phyloP scores from a whole-genome alignment of 2,888 invertebrate species.

The Brachyptera risi region DNA sequence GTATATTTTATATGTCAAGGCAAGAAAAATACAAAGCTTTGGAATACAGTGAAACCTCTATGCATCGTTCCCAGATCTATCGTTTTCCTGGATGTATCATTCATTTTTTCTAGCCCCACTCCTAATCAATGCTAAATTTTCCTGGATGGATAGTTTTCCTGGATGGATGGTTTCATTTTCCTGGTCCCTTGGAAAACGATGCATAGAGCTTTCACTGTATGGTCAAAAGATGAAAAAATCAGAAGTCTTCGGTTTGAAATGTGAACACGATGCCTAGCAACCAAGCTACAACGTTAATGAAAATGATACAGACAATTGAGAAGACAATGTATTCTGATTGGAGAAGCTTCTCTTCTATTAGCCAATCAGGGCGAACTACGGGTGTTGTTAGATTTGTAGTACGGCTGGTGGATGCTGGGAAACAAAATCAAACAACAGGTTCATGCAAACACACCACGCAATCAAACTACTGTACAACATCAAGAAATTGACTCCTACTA shows the following conservation, averaged over 20 bases:
- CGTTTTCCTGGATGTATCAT: too few relatives aligned
- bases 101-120: too few relatives aligned
- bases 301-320: constrained; percentile 24
- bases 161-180: too few relatives aligned
- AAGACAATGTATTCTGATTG: constrained; percentile 20
- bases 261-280: constrained; percentile 18
- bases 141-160: too few relatives aligned
- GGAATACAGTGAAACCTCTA: neutral
- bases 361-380: neutral
- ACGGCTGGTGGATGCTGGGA: neutral
- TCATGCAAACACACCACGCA: neutral
- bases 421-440: neutral
- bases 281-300: constrained; percentile 25
- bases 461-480: neutral
- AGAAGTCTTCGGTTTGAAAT: neutral
- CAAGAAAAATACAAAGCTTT: too few relatives aligned
- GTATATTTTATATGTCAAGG: too few relatives aligned
- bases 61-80: too few relatives aligned
- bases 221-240: too few relatives aligned
- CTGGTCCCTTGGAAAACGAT: too few relatives aligned
- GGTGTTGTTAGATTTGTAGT: neutral
- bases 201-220: neutral
- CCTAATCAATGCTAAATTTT: too few relatives aligned
- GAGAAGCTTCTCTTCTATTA: neutral
- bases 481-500: too few relatives aligned